These are phyloP conservation scores for Noturus placidus DNA, from an alignment of 2,113 vertebrate genomes.

Conservation along the genomic window DNA sequence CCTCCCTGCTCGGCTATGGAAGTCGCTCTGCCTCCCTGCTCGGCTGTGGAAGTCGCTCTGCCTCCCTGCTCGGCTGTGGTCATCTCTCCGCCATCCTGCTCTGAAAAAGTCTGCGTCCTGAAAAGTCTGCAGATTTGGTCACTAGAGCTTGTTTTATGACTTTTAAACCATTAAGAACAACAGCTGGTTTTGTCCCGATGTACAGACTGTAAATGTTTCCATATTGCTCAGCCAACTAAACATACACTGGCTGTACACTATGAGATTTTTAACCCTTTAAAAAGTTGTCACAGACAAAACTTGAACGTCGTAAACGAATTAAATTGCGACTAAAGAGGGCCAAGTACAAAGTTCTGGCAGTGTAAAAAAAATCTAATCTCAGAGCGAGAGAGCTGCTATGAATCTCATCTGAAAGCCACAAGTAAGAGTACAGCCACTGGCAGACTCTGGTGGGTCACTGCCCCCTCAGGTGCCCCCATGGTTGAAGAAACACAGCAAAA, in stretches of 20 bases:
- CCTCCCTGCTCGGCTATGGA: too few relatives aligned
- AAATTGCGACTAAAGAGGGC: not conserved
- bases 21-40: too few relatives aligned
- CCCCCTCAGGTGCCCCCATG: too few relatives aligned
- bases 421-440: not conserved
- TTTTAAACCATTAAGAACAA: slow-evolving; percentile 61
- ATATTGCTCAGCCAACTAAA: slow-evolving; percentile 64
- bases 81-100: too few relatives aligned
- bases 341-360: not conserved
- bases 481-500: not conserved
- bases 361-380: too few relatives aligned
- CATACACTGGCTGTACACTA: not conserved
- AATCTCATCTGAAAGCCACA: not conserved
- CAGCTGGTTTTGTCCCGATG: slow-evolving; percentile 61
- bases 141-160: slow-evolving; percentile 67
- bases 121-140: slow-evolving; percentile 61
- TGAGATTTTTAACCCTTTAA: not conserved
- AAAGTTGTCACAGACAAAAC: not conserved
- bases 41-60: too few relatives aligned
- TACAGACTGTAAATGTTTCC: slow-evolving; percentile 69
- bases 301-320: not conserved
- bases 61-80: too few relatives aligned
- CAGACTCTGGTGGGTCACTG: not conserved
- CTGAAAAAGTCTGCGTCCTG: too few relatives aligned
- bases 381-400: too few relatives aligned